phyloP scores from a whole-genome alignment of 2,113 vertebrate genomes.

The Ovis canadensis region DNA sequence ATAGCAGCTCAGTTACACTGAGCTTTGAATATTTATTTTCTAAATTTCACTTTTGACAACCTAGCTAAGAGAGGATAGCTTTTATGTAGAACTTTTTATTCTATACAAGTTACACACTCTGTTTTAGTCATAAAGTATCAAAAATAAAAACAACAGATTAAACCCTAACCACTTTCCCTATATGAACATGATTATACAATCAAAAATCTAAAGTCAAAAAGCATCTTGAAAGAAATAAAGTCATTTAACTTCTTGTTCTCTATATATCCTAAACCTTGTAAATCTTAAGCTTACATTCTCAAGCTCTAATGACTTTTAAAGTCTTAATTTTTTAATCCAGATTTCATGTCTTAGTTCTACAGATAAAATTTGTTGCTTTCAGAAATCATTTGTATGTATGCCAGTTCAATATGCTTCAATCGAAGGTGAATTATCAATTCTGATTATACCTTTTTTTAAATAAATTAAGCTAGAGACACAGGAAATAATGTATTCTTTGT shows the following conservation, averaged over 20 bases:
- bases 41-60: constrained; percentile 21
- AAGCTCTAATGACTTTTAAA: constrained; percentile 13
- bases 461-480: constrained; percentile 54
- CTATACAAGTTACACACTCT: neutral
- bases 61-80: neutral
- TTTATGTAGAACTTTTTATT: neutral
- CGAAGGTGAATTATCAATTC: constrained; percentile 49
- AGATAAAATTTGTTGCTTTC: constrained; percentile 29
- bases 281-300: neutral
- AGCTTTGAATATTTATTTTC: constrained; percentile 17
- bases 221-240: neutral
- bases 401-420: constrained; percentile 34
- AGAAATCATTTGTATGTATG: constrained; percentile 42
- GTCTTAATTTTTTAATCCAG: constrained; percentile 28
- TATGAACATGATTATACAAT: constrained; percentile 1
- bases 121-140: neutral
- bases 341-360: constrained; percentile 12
- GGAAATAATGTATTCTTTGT: constrained; percentile 55
- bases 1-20: neutral
- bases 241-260: neutral
- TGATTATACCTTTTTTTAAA: constrained; percentile 3
- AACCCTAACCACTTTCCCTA: neutral
- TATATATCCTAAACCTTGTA: neutral
- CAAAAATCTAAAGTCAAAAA: constrained; percentile 40
- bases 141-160: constrained; percentile 47